Percentiles rank a stretch among this genome's conserved stretches.
Conservation (phyloP, 2,797 vertebrate genomes). For the Galago senegalensis region DNA sequence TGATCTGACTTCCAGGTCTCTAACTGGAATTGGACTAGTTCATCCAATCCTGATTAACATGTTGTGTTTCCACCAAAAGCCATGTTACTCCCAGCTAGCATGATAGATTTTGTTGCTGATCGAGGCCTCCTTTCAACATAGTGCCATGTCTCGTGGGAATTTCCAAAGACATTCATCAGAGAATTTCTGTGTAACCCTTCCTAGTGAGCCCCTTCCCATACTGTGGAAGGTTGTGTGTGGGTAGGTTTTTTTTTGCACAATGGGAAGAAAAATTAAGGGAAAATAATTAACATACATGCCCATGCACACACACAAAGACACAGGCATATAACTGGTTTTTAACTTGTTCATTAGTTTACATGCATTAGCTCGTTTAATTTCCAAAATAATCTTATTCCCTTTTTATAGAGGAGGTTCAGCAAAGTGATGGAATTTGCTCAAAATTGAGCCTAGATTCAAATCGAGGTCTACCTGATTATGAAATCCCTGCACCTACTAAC, state of each 20-base stretch:
- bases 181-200: neutral
- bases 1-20: neutral
- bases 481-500: neutral
- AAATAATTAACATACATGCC: neutral
- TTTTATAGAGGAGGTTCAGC: neutral
- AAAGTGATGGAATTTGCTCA: conserved; percentile 1
- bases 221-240: neutral
- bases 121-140: neutral
- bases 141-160: neutral
- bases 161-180: neutral
- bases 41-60: neutral
- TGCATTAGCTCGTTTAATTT: conserved; percentile 15
- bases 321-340: neutral
- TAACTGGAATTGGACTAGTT: neutral
- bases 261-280: neutral
- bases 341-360: neutral
- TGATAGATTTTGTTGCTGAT: neutral
- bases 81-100: neutral
- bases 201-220: neutral
- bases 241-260: neutral
- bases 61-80: neutral
- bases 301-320: neutral
- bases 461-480: neutral
- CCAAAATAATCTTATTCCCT: neutral
- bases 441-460: neutral